A percentile compares a stretch with the other conserved stretches of the same genome.
Evolutionary conservation across 2,888 invertebrate genomes (phyloP).

Genomic region (Dilophus febrilis): DNA sequence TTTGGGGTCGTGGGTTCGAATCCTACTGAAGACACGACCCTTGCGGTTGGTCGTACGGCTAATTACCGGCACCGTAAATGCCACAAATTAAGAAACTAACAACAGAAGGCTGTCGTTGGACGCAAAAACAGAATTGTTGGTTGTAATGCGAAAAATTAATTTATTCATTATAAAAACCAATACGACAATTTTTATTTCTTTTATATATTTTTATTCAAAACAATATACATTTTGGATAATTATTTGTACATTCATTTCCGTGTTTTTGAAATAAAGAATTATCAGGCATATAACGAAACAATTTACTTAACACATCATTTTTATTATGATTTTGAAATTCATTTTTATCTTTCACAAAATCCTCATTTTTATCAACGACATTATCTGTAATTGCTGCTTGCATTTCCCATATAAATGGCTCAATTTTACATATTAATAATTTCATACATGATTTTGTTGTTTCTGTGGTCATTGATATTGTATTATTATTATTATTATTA

Average conservation of each 20-base stretch:
- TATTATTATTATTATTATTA: no score
- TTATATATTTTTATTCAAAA: neutral
- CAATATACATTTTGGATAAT: constrained; percentile 25
- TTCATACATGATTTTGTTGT: constrained; percentile 41
- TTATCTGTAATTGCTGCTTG: constrained; percentile 31
- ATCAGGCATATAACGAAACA: constrained; percentile 46
- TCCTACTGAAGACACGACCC: no score
- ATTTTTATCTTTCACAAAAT: neutral
- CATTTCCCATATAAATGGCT: constrained; percentile 60
- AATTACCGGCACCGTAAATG: no score
- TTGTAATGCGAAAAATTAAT: no score
- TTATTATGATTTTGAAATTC: constrained; percentile 18
- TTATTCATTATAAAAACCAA: no score
- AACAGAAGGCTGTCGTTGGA: no score
- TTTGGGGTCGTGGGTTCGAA: no score
- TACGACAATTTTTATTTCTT: no score
- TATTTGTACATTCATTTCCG: constrained; percentile 44
- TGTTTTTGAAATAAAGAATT: constrained; percentile 39
- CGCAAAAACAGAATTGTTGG: no score
- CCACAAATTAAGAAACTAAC: no score
- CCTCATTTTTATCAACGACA: neutral
- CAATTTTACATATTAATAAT: constrained; percentile 56
- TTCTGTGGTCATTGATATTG: no score
- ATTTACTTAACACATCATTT: constrained; percentile 18
- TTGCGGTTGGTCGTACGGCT: no score